phyloP scores from a whole-genome alignment of 2,797 vertebrate species.

The Eidolon dupreanum region DNA sequence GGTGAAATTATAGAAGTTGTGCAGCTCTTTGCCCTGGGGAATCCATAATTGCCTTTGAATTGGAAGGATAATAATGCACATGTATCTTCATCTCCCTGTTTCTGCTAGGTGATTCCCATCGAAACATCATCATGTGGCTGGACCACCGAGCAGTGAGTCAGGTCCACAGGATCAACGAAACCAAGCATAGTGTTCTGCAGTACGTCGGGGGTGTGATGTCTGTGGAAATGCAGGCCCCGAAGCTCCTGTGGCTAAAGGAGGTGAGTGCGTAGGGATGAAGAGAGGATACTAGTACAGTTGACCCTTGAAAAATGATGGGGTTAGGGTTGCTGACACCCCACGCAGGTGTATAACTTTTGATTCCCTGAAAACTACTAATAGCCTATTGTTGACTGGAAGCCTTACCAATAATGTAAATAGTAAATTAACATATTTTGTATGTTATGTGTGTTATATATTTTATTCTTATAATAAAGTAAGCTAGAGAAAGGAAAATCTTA shows the following conservation, averaged over 20 bases:
- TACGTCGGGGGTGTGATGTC: conserved; percentile 96
- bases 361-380: not conserved
- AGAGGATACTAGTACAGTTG: not conserved
- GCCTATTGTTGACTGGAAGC: not conserved
- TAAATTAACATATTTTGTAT: not conserved
- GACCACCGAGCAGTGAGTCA: conserved; percentile 95
- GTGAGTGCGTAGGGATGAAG: conserved; percentile 84
- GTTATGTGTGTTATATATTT: not conserved
- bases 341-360: not conserved
- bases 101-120: conserved; percentile 86
- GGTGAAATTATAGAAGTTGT: not conserved
- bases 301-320: not conserved
- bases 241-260: conserved; percentile 98
- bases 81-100: not conserved
- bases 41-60: not conserved
- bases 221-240: conserved; percentile 98
- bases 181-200: conserved; percentile 88
- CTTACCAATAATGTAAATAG: not conserved
- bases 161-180: conserved; percentile 90
- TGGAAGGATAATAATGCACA: not conserved
- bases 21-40: not conserved
- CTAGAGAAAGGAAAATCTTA: not conserved
- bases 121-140: conserved; percentile 98
- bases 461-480: not conserved
- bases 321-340: not conserved